A percentile compares a stretch with the other conserved stretches of the same genome.
Conservation (phyloP, 30 jellyfish, hydroid and myxozoan genomes). For the Hydractinia echinata region DNA sequence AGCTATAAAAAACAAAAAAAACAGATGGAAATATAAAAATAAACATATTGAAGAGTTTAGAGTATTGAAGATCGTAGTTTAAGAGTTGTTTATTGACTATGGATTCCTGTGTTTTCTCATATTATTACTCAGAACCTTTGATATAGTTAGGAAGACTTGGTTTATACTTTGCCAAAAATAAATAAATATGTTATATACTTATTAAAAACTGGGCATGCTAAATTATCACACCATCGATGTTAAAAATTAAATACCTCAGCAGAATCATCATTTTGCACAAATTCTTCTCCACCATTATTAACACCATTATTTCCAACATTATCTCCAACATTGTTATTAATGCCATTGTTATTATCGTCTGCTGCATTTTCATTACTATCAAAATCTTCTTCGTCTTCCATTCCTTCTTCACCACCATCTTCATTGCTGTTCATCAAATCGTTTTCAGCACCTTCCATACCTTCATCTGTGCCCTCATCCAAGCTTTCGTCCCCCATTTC, state of each 20-base stretch:
- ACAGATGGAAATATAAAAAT: no score
- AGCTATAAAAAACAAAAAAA: no score
- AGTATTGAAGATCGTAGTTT: no score
- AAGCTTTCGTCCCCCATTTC: not conserved
- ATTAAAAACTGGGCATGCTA: no score
- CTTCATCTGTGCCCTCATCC: slow-evolving; percentile 8
- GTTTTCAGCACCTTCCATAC: slow-evolving; percentile 13
- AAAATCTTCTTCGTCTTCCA: slow-evolving; percentile 23
- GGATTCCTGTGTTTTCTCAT: no score
- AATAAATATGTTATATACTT: no score
- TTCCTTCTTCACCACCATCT: not conserved
- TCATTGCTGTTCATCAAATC: slow-evolving; percentile 20
- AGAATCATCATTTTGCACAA: slow-evolving; percentile 25
- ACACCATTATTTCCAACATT: not conserved
- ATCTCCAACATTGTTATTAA: not conserved
- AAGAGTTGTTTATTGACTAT: no score
- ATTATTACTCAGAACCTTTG: no score
- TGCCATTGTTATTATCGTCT: slow-evolving; percentile 8
- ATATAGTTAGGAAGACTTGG: no score
- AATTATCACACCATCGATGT: no score
- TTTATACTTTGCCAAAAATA: no score
- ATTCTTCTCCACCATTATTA: slow-evolving; percentile 17
- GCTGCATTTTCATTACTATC: slow-evolving; percentile 17
- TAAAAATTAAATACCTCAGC: not conserved
- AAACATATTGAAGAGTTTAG: no score